Base-by-base conservation (phyloP, 2,113 vertebrate genomes). In the Dunckerocampus dactyliophorus region DNA sequence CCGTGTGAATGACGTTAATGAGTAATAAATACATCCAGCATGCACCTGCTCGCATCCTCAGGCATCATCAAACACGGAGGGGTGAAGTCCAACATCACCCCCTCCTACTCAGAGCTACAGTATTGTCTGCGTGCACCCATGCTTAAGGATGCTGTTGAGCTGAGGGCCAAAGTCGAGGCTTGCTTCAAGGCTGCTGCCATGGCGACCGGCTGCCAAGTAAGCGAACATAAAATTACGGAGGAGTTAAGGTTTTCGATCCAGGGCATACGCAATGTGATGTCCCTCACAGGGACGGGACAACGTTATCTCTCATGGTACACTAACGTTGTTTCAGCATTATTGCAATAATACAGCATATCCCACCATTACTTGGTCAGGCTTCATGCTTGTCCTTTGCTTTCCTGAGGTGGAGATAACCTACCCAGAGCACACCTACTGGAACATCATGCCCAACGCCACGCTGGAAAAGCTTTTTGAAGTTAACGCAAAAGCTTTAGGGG, bases 31-130 rank as follows among this genome's bases (percentile, higher is more conserved):
- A 34, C 31, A 34, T 34, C 39, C 39, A 3, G 39, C 12, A 43
- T 43, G 39, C 39, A 43, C 10, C 12, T 50, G 10, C n/a, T 58
- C 47, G 31, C 31, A 4, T 34, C 54, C 6, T n/a, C 84, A 95
- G 93, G 94, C 66, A 85, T 95, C 85, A 95, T 95, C 86, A 95
- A 92, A 88, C 91, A 94, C 57, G 93, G 93, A 78, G 93, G 94
- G 11, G 83, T 91, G 83, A 94, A 91, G 75, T 92, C 93, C 62
- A 95, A 94, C 80, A 93, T 96, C 65, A 93, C 95, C 87, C 94
- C 94, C 31, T 92, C 88, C 79, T 94, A 93, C 71, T 84, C 92
- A 12, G 93, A 95, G 51, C 70, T 97, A 22, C 69, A 91, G 63
- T 95, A 90, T 77, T 95, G 92, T 76, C 78, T 94, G 71, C 92